A percentile compares a stretch with the other conserved stretches of the same genome.
phyloP scores from a whole-genome alignment of 2,113 vertebrate species.

The Cathartes aura region DNA sequence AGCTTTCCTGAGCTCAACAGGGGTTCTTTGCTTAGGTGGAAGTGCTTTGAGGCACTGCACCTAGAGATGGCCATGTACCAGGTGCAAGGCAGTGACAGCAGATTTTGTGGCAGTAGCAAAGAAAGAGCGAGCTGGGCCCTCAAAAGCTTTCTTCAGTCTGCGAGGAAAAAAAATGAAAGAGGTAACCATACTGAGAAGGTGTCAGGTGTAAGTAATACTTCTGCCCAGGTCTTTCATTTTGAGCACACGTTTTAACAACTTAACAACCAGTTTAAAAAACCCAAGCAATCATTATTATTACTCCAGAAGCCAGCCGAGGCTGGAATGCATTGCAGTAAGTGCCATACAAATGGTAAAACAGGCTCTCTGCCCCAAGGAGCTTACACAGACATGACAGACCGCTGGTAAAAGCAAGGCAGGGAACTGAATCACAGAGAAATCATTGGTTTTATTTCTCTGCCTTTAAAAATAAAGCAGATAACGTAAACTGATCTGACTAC shows the following conservation, averaged over 20 bases:
- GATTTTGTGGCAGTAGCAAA: not conserved
- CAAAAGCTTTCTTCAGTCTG: not conserved
- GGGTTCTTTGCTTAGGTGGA: not conserved
- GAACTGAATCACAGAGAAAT: not conserved
- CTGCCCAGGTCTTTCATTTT: not conserved
- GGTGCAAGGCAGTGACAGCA: not conserved
- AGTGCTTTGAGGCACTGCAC: not conserved
- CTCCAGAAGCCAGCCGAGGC: not conserved
- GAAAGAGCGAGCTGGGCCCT: not conserved
- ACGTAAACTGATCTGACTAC: not conserved
- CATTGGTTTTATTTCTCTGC: not conserved
- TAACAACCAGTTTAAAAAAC: not conserved
- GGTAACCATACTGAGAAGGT: not conserved
- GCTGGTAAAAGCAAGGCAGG: not conserved
- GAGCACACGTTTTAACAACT: not conserved
- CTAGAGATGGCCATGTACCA: not conserved
- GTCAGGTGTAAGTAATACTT: not conserved
- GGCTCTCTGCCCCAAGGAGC: not conserved
- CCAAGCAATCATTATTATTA: not conserved
- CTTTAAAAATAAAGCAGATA: not conserved
- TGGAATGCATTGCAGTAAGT: not conserved
- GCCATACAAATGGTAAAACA: not conserved
- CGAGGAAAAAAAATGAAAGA: not conserved
- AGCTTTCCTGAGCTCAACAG: not conserved
- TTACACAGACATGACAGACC: not conserved